phyloP scores from a whole-genome alignment of 1,140 invertebrate species.

The Dermatophagoides farinae region DNA sequence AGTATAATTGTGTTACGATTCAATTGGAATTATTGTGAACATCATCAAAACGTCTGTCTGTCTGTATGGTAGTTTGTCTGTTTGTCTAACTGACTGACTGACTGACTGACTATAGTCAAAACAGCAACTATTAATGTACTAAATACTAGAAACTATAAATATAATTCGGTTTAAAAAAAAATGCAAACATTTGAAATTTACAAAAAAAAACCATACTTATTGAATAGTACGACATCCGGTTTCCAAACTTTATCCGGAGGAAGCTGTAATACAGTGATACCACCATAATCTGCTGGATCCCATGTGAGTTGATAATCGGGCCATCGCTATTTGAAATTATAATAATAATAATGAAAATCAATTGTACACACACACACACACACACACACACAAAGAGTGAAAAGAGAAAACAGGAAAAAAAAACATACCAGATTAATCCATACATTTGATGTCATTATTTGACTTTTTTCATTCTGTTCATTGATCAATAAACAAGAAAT shows the following conservation, averaged over 20 bases:
- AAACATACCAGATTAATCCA: constrained; percentile 69
- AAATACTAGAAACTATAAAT: neutral
- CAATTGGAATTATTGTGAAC: neutral
- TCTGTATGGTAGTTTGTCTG: too few species aligned
- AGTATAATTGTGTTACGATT: neutral
- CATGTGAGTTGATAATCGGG: constrained; percentile 91
- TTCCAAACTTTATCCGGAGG: constrained; percentile 99
- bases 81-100: too few species aligned
- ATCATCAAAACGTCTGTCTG: too few species aligned
- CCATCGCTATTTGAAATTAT: constrained; percentile 49
- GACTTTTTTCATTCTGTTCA: constrained; percentile 86
- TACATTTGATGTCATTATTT: constrained; percentile 97
- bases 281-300: constrained; percentile 94
- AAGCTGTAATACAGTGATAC: constrained; percentile 78
- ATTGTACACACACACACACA: too few species aligned
- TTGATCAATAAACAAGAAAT: neutral
- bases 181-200: neutral
- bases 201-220: constrained; percentile 56
- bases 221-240: constrained; percentile 97
- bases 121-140: too few species aligned
- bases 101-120: too few species aligned
- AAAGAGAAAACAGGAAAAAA: too few species aligned
- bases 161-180: neutral
- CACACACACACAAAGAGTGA: too few species aligned
- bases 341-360: too few species aligned